Conservation (phyloP, 2,113 vertebrate genomes). For the Pelobates fuscus region DNA sequence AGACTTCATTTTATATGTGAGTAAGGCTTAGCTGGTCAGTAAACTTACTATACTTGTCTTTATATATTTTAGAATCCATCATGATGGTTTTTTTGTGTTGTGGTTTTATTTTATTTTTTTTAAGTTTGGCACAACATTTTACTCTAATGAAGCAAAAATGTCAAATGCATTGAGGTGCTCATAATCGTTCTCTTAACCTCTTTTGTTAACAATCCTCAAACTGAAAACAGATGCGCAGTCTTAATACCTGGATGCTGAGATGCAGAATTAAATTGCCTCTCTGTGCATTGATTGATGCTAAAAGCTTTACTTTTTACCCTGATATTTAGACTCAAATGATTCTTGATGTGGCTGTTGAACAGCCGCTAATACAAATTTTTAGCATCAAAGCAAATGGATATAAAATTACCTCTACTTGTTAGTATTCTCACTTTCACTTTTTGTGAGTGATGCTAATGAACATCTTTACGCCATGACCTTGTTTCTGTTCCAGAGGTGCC, state of each 20-base stretch:
- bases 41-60: no score
- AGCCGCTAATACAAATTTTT: neutral
- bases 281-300: neutral
- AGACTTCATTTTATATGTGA: no score
- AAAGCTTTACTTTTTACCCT: constrained; percentile 2
- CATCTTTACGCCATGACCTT: no score
- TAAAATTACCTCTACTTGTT: neutral
- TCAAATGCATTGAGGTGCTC: neutral
- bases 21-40: no score
- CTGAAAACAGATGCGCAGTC: neutral
- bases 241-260: neutral
- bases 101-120: no score
- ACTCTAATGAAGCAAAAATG: neutral
- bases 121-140: no score
- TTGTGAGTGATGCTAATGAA: neutral
- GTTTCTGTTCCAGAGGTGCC: no score
- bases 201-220: neutral
- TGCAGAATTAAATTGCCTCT: neutral
- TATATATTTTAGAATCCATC: no score
- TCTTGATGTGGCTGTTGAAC: neutral
- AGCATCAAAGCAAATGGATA: neutral
- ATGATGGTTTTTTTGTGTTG: no score
- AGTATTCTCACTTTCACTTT: neutral
- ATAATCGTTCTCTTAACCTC: neutral
- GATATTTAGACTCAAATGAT: neutral